Percentiles rank a stretch among this genome's conserved stretches.
Evolutionary conservation across 2,888 invertebrate species (phyloP).

Genomic region (Aphodius granarius): DNA sequence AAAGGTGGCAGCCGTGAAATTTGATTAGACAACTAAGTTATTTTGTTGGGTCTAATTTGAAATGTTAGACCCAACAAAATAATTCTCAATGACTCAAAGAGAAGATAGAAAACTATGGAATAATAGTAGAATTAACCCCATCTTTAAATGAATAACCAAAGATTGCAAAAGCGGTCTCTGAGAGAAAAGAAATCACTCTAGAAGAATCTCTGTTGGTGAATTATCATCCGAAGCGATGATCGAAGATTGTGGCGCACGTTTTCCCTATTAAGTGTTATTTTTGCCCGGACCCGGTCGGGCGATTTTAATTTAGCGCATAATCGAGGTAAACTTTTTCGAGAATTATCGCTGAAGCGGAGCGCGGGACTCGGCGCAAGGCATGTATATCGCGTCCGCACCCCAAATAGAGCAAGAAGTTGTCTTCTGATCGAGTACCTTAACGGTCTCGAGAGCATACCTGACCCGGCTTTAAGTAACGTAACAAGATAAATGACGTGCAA

Average conservation of each 20-base stretch:
- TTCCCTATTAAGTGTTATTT: background rate
- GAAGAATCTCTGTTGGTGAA: no score
- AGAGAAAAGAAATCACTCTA: no score
- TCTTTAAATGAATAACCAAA: no score
- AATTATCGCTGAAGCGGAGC: background rate
- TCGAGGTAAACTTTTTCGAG: background rate
- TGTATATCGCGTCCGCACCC: background rate
- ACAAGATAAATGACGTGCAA: slow-evolving; percentile 26
- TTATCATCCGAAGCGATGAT: background rate
- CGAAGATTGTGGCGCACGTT: background rate
- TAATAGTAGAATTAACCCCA: no score
- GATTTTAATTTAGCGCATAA: background rate
- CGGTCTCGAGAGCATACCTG: background rate
- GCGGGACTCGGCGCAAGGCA: background rate
- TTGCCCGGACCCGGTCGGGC: background rate
- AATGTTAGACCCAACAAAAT: no score
- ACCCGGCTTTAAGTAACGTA: background rate
- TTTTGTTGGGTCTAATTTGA: no score
- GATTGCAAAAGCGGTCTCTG: no score
- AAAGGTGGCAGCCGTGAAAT: background rate
- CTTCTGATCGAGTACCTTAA: background rate
- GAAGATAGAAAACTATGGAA: no score
- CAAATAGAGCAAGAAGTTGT: background rate
- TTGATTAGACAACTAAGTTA: background rate
- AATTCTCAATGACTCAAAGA: no score